Base-by-base conservation (phyloP, 2,888 invertebrate species). In the Lasioglossum villosulum region DNA sequence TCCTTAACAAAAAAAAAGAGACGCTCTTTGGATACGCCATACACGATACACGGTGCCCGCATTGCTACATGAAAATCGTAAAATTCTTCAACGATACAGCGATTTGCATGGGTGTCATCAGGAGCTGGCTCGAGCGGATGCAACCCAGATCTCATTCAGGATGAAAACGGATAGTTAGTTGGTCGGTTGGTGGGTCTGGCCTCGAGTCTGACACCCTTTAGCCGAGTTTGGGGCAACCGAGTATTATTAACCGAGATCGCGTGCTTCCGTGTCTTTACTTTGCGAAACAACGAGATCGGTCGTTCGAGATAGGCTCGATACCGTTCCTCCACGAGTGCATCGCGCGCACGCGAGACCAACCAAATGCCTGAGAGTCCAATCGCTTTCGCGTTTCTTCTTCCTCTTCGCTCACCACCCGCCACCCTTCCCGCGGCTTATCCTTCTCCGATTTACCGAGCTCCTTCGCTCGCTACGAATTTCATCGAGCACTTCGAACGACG, bases 201-300 rank as follows among this genome's bases (percentile, higher is more conserved):
- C 48, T 52, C 48, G 23, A 52, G 86, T 86, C 91, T 90, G 92
- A 92, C 92, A 92, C 91, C 91, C 92, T 92, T 93, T 93, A 91
- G 87, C 89, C 89, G 90, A 91, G 91, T 91, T 92, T 94, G 92
- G 93, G 88, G 91, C 90, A 89, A 86, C 90, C 72, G 80, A 79
- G 86, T 94, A 93, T 94, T 93, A 92, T 93, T 93, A 94, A 93
- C 89, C 84, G 66, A 83, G 86, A 88, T 88, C 88, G 88, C 90
- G 90, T 88, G 89, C 85, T 86, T 89, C 86, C 86, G 86, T 90
- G 88, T 91, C 82, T 82, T 88, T 86, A 86, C 86, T 75, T 82
- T 74, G 78, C 75, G 84, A 82, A 84, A 88, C 88, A 89, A 91
- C 84, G 78, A 85, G 79, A 84, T 86, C 81, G 86, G 75, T 81